phyloP scores from a whole-genome alignment of 2,113 vertebrate genomes.

The Ancistrus triradiatus region DNA sequence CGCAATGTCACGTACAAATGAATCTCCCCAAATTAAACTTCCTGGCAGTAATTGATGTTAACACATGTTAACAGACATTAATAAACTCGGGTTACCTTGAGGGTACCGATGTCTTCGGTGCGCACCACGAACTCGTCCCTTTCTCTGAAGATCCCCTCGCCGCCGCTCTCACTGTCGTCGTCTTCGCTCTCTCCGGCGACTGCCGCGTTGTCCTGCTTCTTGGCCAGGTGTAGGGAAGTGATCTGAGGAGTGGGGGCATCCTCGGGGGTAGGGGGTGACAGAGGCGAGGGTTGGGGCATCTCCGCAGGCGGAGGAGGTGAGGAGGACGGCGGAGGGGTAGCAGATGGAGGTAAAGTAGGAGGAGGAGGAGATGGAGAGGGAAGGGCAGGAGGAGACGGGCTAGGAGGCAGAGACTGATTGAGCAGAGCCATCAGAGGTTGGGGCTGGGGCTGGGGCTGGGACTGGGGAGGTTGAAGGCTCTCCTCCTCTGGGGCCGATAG shows the following conservation, averaged over 20 bases:
- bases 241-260: constrained; percentile 62
- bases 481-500: constrained; percentile 35
- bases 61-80: background rate
- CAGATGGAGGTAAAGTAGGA: constrained; percentile 52
- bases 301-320: constrained; percentile 49
- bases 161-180: constrained; percentile 81
- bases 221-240: constrained; percentile 80
- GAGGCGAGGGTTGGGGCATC: constrained; percentile 47
- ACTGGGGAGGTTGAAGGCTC: constrained; percentile 5
- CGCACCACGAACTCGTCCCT: constrained; percentile 87
- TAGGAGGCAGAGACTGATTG: constrained; percentile 52
- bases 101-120: constrained; percentile 79
- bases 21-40: background rate
- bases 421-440: constrained; percentile 30
- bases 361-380: constrained; percentile 49
- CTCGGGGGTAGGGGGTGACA: constrained; percentile 66
- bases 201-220: constrained; percentile 80
- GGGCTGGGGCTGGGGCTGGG: constrained; percentile 18
- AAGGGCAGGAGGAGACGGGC: constrained; percentile 44
- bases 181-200: constrained; percentile 83
- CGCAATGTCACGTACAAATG: background rate
- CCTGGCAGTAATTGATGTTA: constrained; percentile 3
- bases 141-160: constrained; percentile 85
- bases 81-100: constrained; percentile 68
- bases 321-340: constrained; percentile 54